Base-by-base conservation (phyloP, 1,140 invertebrate genomes). In the Macrobrachium nipponense region DNA sequence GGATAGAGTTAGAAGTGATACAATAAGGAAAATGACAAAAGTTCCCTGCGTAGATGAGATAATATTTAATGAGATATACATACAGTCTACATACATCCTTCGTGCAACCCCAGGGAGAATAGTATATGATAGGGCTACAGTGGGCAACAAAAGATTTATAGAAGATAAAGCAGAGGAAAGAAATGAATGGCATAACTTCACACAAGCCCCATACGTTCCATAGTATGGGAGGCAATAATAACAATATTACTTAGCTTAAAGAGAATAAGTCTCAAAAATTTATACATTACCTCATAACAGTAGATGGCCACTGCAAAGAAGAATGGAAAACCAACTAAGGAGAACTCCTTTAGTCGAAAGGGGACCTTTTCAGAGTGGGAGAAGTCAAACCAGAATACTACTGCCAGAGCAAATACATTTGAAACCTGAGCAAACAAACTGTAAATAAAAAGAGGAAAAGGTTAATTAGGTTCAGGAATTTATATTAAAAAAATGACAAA, bases 301-400 rank as follows among this genome's bases (percentile, higher is more conserved):
- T 92, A 92, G 66, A 92, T 92, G 76, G 92, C 90, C 61, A 92
- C 91, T 66, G 91, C 90, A 80, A 92, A 90, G 89, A 92, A 92
- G 90, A 92, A 92, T 27, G 92, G 92, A 82, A 92, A 90, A 14
- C 92, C 92, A 23, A 89, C 87, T 20, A 92, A 61, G 12, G 91
- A 92, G 82, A 92, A 90, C 77, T 92, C 91, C 80, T 91, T 92
- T 18, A 91, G 92, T 87, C 92, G 90, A 70, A 92, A 90, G 20
- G 83, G 89, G 62, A 92, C 90, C 70, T 90, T 90, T 85, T 91
- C 89, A 76, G 91, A 90, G 87, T 92, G 92, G 84, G 92, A 90
- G 90, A 92, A 92, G 87, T 92, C 92, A 90, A 92, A 92, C 92
- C 92, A 92, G 82, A 92, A 92, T 12, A 92, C 92, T 17, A 92